Base-by-base conservation (phyloP, 1,140 invertebrate species). In the Dreissena polymorpha region DNA sequence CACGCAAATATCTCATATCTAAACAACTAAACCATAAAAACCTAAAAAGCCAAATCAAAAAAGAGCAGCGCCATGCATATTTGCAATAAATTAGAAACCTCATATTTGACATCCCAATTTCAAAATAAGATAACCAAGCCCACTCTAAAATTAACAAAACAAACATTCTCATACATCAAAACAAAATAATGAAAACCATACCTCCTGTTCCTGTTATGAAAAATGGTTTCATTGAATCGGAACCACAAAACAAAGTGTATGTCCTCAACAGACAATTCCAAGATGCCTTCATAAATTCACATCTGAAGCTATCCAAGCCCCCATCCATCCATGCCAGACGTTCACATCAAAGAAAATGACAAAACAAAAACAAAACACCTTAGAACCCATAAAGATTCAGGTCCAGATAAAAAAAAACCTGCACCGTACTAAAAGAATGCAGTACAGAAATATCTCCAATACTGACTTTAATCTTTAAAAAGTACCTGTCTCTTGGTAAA, bases 131-230 rank as follows among this genome's bases (percentile, higher is more conserved):
- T n/a, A 65, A 77, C 29, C 14, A 50, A n/a, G 29, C 25, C 27
- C 23, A 50, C 12, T 65, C 23, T n/a, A 55, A 65, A 49, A 60
- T 23, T 8, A 16, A 29, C 51, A 10, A 71, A 77, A 76, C 76
- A 71, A 2, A 10, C 77, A 50, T 84, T 70, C 23, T 77, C 82
- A 25, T 85, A 79, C 49, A 85, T 85, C 55, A 85, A 79, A 69
- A 6, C 39, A 27, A 74, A 51, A 84, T 29, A 39, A 51, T 39
- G 18, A 25, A 27, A n/a, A 68, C 14, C 21, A 51, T 79, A 16
- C 55, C 50, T 12, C 50, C 73, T 23, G n/a, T n/a, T n/a, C n/a
- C n/a, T n/a, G n/a, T 63, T 0, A 53, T 18, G 63, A 16, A 82
- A 29, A 51, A 77, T 5, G 77, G 64, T 39, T 55, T 72, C 0